Conservation (phyloP, 92 coral and sea anemone species). For the Paramuricea clavata region DNA sequence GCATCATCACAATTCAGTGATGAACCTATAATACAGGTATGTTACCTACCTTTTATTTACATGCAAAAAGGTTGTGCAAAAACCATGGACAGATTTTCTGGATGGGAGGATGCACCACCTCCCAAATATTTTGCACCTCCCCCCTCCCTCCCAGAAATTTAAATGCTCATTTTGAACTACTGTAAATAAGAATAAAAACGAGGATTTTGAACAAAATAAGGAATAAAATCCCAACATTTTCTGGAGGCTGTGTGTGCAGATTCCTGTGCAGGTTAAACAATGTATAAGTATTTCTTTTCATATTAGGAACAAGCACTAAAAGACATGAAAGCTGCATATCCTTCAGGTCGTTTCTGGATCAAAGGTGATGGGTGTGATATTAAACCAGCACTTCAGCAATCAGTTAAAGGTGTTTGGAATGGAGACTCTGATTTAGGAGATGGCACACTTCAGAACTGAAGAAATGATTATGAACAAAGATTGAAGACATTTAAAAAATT, state of each 20-base stretch:
- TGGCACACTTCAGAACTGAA: constrained; percentile 24
- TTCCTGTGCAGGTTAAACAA: no score
- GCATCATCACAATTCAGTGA: constrained; percentile 50
- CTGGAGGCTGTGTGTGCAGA: no score
- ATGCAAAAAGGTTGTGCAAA: no score
- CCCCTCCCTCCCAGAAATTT: no score
- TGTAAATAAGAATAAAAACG: no score
- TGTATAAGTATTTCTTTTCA: not conserved
- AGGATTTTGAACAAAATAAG: no score
- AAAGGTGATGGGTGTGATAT: constrained; percentile 54
- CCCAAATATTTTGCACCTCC: no score
- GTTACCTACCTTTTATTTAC: no score
- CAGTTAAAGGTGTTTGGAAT: constrained; percentile 34
- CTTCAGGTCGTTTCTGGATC: constrained; percentile 37
- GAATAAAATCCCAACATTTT: no score
- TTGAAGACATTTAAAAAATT: constrained; percentile 7
- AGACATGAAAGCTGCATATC: constrained; percentile 34
- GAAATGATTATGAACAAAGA: constrained; percentile 40
- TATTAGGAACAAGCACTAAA: constrained; percentile 37
- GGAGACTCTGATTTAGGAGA: constrained; percentile 52
- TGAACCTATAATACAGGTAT: constrained; percentile 70
- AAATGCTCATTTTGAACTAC: no score
- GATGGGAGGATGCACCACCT: no score
- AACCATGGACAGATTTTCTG: no score
- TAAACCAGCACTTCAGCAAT: constrained; percentile 29